These are phyloP conservation scores for Peromyscus eremicus DNA, from an alignment of 2,797 vertebrate genomes.

Conservation along the genomic window DNA sequence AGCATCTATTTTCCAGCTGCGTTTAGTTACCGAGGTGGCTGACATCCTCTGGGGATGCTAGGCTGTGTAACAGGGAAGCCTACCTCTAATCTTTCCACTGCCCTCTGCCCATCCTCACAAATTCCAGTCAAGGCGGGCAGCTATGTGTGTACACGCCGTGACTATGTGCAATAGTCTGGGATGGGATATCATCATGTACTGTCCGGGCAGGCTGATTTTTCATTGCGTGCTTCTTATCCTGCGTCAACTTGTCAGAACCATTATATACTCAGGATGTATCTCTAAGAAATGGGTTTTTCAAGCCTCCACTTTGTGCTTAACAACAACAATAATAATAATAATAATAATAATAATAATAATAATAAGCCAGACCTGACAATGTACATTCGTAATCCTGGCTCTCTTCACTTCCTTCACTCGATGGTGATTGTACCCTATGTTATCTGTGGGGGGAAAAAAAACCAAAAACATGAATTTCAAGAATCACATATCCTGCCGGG, in stretches of 20 bases:
- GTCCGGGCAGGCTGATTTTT: not conserved
- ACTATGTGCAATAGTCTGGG: not conserved
- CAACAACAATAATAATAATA: not conserved
- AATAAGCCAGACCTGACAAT: too few species aligned
- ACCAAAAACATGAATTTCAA: not conserved
- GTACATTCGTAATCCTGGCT: not conserved
- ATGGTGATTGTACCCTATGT: not conserved
- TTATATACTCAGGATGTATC: not conserved
- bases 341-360: not conserved
- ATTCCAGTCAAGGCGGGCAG: not conserved
- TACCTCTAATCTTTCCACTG: not conserved
- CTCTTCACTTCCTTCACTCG: not conserved
- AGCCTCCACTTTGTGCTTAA: not conserved
- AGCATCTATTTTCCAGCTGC: not conserved
- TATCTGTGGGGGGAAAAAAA: not conserved
- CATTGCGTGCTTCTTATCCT: not conserved
- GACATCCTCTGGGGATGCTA: not conserved
- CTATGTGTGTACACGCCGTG: rapidly evolving
- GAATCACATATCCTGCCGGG: not conserved
- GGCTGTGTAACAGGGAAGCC: not conserved
- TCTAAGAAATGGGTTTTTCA: not conserved
- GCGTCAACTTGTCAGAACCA: not conserved
- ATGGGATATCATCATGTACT: not conserved
- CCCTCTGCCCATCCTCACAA: not conserved
- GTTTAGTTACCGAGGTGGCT: not conserved